phyloP scores from a whole-genome alignment of 1,140 invertebrate genomes.

The Anastrepha obliqua region DNA sequence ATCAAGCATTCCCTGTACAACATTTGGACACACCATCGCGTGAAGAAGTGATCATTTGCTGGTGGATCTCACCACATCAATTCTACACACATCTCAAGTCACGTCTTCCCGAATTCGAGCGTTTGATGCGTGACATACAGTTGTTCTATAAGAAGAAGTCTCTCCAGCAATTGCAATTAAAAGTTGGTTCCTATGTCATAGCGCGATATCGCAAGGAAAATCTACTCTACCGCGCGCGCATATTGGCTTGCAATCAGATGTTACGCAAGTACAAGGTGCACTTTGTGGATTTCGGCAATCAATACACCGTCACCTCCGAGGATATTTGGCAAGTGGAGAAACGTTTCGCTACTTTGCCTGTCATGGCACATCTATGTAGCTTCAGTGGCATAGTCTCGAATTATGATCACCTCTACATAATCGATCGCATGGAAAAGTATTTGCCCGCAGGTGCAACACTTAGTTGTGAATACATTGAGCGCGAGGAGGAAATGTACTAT shows the following conservation, averaged over 20 bases:
- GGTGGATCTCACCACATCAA: conserved; percentile 81
- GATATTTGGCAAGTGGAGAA: conserved; percentile 82
- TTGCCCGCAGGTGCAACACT: conserved; percentile 66
- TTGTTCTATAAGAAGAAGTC: conserved; percentile 78
- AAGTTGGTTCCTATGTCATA: conserved; percentile 79
- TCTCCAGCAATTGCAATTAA: conserved; percentile 72
- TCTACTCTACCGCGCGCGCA: conserved; percentile 80
- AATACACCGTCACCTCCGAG: conserved; percentile 76
- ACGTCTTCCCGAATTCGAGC: conserved; percentile 77
- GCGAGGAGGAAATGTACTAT: conserved; percentile 57
- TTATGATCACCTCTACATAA: conserved; percentile 76
- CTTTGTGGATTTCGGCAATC: conserved; percentile 86
- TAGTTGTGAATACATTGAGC: conserved; percentile 66
- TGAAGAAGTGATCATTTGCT: conserved; percentile 76
- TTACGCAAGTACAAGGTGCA: conserved; percentile 78
- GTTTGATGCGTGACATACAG: conserved; percentile 83
- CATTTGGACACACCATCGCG: conserved; percentile 65
- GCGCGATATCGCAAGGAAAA: conserved; percentile 82
- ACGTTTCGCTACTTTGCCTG: conserved; percentile 80
- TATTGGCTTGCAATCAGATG: conserved; percentile 77
- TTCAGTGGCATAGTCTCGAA: conserved; percentile 78
- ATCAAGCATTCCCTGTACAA: conserved; percentile 71
- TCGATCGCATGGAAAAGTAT: conserved; percentile 77
- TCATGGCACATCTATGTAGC: conserved; percentile 81
- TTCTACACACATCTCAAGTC: conserved; percentile 81